Evolutionary conservation across 1,140 invertebrate species (phyloP), one percentile per base, ranked within the genome.

Genomic region (Sogatella furcifera): DNA sequence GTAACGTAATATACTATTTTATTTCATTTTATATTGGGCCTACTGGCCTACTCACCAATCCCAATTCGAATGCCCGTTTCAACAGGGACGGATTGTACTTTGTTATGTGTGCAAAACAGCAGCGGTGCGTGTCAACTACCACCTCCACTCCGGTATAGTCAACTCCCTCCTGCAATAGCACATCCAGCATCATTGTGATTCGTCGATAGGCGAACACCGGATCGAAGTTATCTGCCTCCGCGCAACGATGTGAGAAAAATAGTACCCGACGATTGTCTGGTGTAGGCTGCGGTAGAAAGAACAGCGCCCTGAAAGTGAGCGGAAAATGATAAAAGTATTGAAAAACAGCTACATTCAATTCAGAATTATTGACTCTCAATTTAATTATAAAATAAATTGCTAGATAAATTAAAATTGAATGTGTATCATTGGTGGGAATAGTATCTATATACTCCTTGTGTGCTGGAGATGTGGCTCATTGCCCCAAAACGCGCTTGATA

Each of bases 221-320:
- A 15, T 67, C 64, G 54, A 66, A 68, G 5, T 68, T 62, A 6
- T 62, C 64, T 13, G 61, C 58, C 14, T 41, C 46, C 17, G 31
- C 22, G 19, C 62, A 60, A 6, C 61, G 62, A 58, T 70, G 66
- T 17, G 65, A 63, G 44, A 63, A 66, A 55, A 72, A 56, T 4
- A 70, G 22, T 1, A 71, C 66, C 15, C 65, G 41, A 15, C 62
- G 52, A 2, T 64, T 62, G 22, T 63, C 62, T 15, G 60, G 42
- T 11, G 67, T 67, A 42, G 66, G 54, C 28, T 63, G 61, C 1
- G 65, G 66, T 11, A 66, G 57, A 8, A 67, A 17, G n/a, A 56
- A 31, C 11, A 65, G 17, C 14, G 52, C 52, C 57, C 66, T 68
- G 52, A 15, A 59, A 60, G 19, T 28, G 24, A 28, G 6, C 6